Conservation (phyloP, 2,888 invertebrate species). For the Tenthredo livida region DNA sequence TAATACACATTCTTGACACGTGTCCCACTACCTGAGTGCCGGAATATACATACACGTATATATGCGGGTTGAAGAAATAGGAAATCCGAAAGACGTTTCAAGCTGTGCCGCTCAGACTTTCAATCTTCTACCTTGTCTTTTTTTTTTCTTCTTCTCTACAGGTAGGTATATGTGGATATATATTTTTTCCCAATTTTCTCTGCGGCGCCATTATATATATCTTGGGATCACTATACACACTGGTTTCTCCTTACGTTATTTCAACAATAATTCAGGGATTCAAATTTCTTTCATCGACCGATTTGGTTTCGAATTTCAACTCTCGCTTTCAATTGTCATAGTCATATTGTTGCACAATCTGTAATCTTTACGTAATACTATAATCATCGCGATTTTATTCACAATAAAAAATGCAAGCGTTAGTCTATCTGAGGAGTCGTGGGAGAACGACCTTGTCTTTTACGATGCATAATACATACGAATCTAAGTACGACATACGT, state of each 20-base stretch:
- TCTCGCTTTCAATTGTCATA: not conserved
- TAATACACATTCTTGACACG: slow-evolving; percentile 19
- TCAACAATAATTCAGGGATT: not conserved
- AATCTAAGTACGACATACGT: not conserved
- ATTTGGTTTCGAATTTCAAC: not conserved
- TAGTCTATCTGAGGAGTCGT: not conserved
- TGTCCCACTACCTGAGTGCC: not conserved
- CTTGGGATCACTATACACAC: not conserved
- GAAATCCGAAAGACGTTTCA: slow-evolving; percentile 4
- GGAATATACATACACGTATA: not conserved
- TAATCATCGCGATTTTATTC: not conserved
- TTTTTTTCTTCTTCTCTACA: not conserved
- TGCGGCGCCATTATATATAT: slow-evolving; percentile 3
- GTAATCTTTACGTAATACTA: not conserved
- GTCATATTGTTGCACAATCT: not conserved
- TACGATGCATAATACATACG: not conserved
- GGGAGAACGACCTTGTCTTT: not conserved
- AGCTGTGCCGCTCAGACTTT: not conserved
- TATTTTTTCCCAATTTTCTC: slow-evolving; percentile 10
- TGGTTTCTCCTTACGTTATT: not conserved
- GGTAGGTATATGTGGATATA: not conserved
- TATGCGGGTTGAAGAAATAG: slow-evolving; percentile 12
- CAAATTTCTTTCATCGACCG: not conserved
- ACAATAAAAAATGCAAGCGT: not conserved
- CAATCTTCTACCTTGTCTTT: slow-evolving; percentile 19